Conservation (phyloP, 1,140 invertebrate species). For the Leucophenga varia region DNA sequence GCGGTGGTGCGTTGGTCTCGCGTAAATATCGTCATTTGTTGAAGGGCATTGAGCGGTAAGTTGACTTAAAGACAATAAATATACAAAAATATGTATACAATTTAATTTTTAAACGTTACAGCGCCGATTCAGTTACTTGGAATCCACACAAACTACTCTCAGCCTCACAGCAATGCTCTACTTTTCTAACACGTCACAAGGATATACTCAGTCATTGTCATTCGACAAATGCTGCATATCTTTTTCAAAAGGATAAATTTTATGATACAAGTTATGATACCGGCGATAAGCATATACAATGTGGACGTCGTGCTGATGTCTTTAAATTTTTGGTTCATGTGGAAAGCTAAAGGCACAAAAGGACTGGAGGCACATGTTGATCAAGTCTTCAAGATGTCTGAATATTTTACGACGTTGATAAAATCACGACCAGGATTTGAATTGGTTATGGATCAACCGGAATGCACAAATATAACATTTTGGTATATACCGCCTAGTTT, state of each 20-base stretch:
- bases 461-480: conserved; percentile 93
- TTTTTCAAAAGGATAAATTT: conserved; percentile 96
- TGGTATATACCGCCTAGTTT: conserved; percentile 89
- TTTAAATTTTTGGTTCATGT: conserved; percentile 98
- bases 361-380: conserved; percentile 82
- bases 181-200: conserved; percentile 76
- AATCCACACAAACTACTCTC: conserved; percentile 99
- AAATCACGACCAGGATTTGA: conserved; percentile 69
- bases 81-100: too few species aligned
- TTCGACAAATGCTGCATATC: conserved; percentile 78
- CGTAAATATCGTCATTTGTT: conserved; percentile 75
- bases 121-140: conserved; percentile 98
- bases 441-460: conserved; percentile 75
- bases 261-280: conserved; percentile 90
- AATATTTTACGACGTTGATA: conserved; percentile 71
- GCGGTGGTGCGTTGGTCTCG: conserved; percentile 85
- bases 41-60: conserved; percentile 73
- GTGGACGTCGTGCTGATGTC: conserved; percentile 91
- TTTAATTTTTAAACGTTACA: conserved; percentile 63
- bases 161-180: conserved; percentile 95
- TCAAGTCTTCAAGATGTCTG: conserved; percentile 72
- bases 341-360: conserved; percentile 88
- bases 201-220: conserved; percentile 65
- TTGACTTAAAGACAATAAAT: conserved; percentile 8
- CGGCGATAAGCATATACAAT: conserved; percentile 88